A percentile compares a stretch with the other conserved stretches of the same genome.
Conservation (phyloP, 1,140 invertebrate species). For the Ectropis grisescens region DNA sequence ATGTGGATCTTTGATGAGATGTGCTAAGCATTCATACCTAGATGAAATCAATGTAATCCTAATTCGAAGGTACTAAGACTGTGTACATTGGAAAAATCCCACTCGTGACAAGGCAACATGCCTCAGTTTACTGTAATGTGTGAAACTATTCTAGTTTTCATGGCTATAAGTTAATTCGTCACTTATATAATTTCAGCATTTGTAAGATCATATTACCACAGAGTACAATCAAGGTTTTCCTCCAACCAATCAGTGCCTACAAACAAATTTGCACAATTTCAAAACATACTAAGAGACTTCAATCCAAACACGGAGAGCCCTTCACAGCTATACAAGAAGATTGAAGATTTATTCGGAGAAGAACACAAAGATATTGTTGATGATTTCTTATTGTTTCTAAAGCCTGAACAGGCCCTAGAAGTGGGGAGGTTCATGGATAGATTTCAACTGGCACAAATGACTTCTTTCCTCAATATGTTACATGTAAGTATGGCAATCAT, state of each 20-base stretch:
- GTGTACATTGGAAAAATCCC: no score
- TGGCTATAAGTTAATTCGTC: no score
- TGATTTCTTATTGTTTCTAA: slow-evolving; percentile 85
- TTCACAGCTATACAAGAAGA: slow-evolving; percentile 75
- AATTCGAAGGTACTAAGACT: no score
- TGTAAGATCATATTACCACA: slow-evolving; percentile 56
- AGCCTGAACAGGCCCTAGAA: slow-evolving; percentile 81
- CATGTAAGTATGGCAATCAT: slow-evolving; percentile 53
- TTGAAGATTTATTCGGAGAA: slow-evolving; percentile 75
- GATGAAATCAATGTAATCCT: no score
- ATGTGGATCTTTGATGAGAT: no score
- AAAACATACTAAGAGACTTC: slow-evolving; percentile 74
- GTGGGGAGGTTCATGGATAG: slow-evolving; percentile 83
- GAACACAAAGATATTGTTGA: slow-evolving; percentile 81
- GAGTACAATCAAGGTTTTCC: slow-evolving; percentile 54
- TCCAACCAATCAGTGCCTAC: slow-evolving; percentile 30
- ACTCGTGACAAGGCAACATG: no score
- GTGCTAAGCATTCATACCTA: no score
- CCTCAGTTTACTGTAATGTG: no score
- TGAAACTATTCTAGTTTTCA: no score
- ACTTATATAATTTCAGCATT: slow-evolving; percentile 41
- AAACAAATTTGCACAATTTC: slow-evolving; percentile 72
- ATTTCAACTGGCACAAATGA: slow-evolving; percentile 72
- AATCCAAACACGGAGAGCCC: slow-evolving; percentile 71
- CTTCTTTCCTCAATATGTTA: slow-evolving; percentile 78